Conservation (phyloP, 2,113 vertebrate species). For the Gymnarchus niloticus region DNA sequence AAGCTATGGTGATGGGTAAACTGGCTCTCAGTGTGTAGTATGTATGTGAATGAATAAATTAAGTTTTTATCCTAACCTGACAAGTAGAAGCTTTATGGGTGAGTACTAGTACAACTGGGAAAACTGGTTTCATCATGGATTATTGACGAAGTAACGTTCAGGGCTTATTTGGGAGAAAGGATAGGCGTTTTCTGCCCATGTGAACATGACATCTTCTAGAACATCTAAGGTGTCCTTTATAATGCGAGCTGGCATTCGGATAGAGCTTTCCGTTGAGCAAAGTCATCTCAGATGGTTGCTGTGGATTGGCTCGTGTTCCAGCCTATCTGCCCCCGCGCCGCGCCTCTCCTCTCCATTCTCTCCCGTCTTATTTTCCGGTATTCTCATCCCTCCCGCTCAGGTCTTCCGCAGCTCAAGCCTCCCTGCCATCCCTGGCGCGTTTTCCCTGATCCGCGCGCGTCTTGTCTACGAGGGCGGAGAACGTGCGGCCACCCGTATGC, state of each 20-base stretch:
- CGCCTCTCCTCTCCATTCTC: constrained; percentile 14
- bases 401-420: constrained; percentile 39
- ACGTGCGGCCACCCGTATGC: not conserved
- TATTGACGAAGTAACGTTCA: not conserved
- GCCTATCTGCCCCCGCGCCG: constrained; percentile 22
- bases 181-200: not conserved
- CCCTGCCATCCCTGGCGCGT: constrained; percentile 19
- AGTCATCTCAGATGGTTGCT: not conserved
- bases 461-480: not conserved
- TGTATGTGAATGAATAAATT: not conserved
- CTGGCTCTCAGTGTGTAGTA: not conserved
- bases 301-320: not conserved
- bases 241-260: not conserved
- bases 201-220: too few species aligned
- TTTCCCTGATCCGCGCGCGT: not conserved
- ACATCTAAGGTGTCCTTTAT: not conserved
- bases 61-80: not conserved
- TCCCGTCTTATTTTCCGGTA: not conserved
- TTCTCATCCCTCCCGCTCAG: constrained; percentile 34
- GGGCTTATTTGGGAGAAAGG: not conserved
- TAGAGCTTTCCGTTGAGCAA: not conserved
- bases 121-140: not conserved
- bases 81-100: not conserved
- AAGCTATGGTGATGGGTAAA: not conserved
- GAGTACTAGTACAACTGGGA: not conserved